Evolutionary conservation across 2,888 invertebrate genomes (phyloP).

Genomic region (Euplagia quadripunctaria): DNA sequence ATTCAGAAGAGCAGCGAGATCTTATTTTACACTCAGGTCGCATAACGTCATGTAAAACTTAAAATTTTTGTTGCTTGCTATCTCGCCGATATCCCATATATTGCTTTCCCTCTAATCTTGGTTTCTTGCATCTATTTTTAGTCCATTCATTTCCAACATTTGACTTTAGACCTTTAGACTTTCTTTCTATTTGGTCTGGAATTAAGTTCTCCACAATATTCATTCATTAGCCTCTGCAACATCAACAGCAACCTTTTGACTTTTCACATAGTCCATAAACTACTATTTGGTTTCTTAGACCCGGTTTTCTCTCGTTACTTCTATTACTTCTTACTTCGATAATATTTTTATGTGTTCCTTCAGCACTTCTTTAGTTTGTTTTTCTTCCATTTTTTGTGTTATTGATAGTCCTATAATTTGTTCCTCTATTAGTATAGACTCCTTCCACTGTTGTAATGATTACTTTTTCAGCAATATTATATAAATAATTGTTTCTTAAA

Average conservation of each 20-base stretch:
- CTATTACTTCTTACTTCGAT: too few relatives aligned
- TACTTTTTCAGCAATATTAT: constrained; percentile 3
- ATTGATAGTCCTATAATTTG: background rate
- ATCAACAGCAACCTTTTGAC: background rate
- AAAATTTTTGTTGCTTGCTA: background rate
- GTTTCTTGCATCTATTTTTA: constrained; percentile 1
- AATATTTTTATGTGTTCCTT: too few relatives aligned
- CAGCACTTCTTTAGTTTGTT: too few relatives aligned
- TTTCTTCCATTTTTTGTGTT: background rate
- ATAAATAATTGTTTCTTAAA: background rate
- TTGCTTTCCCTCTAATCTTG: background rate
- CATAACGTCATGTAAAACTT: background rate
- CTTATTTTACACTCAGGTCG: background rate
- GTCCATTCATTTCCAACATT: background rate
- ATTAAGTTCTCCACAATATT: background rate
- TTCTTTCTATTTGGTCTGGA: background rate
- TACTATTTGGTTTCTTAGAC: too few relatives aligned
- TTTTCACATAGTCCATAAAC: too few relatives aligned
- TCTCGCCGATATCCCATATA: background rate
- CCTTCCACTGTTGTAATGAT: background rate
- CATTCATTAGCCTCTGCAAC: background rate
- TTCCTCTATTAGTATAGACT: background rate
- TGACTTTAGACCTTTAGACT: background rate
- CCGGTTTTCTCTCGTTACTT: too few relatives aligned
- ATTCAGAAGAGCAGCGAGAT: too few relatives aligned